A percentile compares a stretch with the other conserved stretches of the same genome.
Evolutionary conservation across 2,888 invertebrate species (phyloP).

Genomic region (Caenorhabditis parvicauda): DNA sequence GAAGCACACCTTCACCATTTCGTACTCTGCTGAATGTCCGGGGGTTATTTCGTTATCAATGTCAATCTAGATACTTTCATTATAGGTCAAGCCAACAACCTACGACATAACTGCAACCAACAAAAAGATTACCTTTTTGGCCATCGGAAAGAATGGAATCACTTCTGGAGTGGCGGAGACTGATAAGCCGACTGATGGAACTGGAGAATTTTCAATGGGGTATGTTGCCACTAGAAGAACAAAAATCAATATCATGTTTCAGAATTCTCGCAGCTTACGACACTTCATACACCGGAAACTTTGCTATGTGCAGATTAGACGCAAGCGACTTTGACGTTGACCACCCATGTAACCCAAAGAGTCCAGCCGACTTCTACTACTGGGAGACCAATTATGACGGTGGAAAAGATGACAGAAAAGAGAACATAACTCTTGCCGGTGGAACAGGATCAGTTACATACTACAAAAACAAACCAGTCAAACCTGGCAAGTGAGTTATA

Average conservation of each 20-base stretch:
- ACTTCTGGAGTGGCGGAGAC: constrained; percentile 23
- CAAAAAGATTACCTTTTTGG: constrained; percentile 28
- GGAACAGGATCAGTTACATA: constrained; percentile 4
- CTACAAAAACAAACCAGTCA: constrained; percentile 46
- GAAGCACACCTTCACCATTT: neutral
- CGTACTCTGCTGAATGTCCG: neutral
- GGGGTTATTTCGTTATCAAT: neutral
- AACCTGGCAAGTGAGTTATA: constrained; percentile 47
- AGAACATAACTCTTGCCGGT: constrained; percentile 7
- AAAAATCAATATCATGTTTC: no score
- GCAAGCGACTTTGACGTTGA: constrained; percentile 11
- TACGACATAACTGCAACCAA: constrained; percentile 7
- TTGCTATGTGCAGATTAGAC: constrained; percentile 46
- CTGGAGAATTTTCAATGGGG: constrained; percentile 50
- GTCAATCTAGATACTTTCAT: neutral
- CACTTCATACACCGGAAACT: constrained; percentile 26
- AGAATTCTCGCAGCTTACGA: constrained; percentile 41
- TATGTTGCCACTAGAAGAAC: constrained; percentile 8
- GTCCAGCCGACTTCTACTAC: constrained; percentile 52
- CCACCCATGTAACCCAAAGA: constrained; percentile 44
- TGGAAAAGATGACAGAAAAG: constrained; percentile 19
- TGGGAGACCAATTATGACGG: constrained; percentile 42
- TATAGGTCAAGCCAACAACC: neutral
- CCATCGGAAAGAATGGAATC: constrained; percentile 24
- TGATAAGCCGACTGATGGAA: constrained; percentile 48